Evolutionary conservation across 2,888 invertebrate genomes (phyloP).

Genomic region (Gortyna flavago): DNA sequence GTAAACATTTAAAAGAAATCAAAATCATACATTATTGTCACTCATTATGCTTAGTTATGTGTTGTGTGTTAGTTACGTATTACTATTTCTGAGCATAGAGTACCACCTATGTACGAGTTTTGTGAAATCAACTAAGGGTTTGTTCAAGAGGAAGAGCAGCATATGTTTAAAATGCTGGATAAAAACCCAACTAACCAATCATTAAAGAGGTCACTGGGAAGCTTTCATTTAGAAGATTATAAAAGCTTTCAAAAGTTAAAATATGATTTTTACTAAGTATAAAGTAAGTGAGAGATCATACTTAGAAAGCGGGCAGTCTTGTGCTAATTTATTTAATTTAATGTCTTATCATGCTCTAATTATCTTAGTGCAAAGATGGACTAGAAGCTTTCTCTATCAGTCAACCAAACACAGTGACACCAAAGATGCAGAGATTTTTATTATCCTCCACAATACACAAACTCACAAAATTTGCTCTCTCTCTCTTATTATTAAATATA

Average conservation of each 20-base stretch:
- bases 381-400: not conserved
- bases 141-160: not conserved
- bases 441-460: too few species aligned
- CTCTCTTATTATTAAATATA: too few species aligned
- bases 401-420: not conserved
- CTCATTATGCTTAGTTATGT: not conserved
- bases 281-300: not conserved
- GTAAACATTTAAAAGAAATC: slow-evolving; percentile 44
- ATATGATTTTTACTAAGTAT: too few species aligned
- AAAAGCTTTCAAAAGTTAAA: not conserved
- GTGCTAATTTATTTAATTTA: not conserved
- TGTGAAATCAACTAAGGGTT: not conserved
- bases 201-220: too few species aligned
- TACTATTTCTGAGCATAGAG: not conserved
- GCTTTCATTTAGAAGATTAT: not conserved
- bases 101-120: not conserved
- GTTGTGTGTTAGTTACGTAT: not conserved
- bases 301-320: not conserved
- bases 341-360: not conserved
- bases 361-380: not conserved
- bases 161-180: not conserved
- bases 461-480: too few species aligned
- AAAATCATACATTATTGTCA: not conserved
- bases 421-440: not conserved
- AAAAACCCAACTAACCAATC: not conserved